phyloP scores from a whole-genome alignment of 2,888 invertebrate species.

The Polydrusus tereticollis region DNA sequence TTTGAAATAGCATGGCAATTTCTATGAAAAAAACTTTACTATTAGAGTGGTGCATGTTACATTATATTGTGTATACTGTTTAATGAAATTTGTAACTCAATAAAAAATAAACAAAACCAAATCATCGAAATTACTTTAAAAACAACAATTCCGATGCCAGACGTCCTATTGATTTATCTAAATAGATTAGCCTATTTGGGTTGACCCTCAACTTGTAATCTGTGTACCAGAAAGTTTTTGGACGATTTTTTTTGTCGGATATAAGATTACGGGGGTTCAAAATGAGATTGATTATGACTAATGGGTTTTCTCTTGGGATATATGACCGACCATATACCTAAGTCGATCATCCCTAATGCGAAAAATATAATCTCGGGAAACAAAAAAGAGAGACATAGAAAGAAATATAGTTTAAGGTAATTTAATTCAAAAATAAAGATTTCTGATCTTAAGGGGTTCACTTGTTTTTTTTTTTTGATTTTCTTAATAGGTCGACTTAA shows the following conservation, averaged over 20 bases:
- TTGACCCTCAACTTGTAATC: conserved; percentile 15
- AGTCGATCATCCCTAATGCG: conserved; percentile 1
- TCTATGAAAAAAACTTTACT: no score
- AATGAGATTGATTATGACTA: conserved; percentile 23
- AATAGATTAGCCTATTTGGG: conserved; percentile 10
- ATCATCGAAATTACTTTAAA: background rate
- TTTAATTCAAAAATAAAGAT: no score
- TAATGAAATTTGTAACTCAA: background rate
- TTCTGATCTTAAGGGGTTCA: no score
- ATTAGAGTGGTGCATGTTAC: no score
- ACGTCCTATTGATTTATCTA: conserved; percentile 10
- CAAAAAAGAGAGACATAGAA: background rate
- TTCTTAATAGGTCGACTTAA: no score
- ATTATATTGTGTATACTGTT: no score
- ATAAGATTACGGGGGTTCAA: conserved; percentile 16
- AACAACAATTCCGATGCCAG: background rate
- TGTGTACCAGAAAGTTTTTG: conserved; percentile 16
- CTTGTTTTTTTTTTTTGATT: no score
- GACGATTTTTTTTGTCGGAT: conserved; percentile 4
- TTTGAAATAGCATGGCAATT: no score
- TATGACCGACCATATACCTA: background rate
- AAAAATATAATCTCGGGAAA: background rate
- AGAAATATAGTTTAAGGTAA: background rate
- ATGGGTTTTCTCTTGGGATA: background rate
- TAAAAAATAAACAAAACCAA: background rate